phyloP scores from a whole-genome alignment of 2,888 invertebrate species.

The Cantharis lateralis region DNA sequence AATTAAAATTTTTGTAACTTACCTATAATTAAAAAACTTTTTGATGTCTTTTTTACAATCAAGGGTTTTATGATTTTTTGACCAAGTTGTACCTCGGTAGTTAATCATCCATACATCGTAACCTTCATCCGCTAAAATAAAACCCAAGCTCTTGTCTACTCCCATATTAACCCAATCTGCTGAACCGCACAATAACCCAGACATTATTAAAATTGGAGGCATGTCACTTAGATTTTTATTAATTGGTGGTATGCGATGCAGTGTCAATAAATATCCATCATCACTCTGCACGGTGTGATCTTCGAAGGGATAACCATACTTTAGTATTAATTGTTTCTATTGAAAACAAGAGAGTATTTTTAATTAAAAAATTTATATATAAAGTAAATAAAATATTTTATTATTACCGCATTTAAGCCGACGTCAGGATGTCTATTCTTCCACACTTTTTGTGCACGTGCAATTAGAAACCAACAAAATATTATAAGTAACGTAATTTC shows the following conservation, averaged over 20 bases:
- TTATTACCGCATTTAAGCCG: conserved; percentile 6
- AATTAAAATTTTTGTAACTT: conserved; percentile 6
- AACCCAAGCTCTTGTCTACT: conserved; percentile 60
- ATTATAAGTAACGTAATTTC: neutral
- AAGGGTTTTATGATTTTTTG: conserved; percentile 56
- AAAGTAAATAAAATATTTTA: neutral
- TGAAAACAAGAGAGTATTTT: neutral
- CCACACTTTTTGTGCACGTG: neutral
- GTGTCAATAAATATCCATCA: conserved; percentile 54
- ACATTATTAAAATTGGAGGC: conserved; percentile 70
- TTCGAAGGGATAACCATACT: conserved; percentile 53
- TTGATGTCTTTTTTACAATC: conserved; percentile 47
- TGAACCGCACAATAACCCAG: conserved; percentile 75
- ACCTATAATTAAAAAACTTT: conserved; percentile 56
- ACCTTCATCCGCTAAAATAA: conserved; percentile 54
- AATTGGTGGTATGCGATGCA: conserved; percentile 51
- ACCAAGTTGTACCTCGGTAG: conserved; percentile 62
- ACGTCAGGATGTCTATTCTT: neutral
- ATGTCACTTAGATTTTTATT: conserved; percentile 42
- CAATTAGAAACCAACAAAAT: neutral
- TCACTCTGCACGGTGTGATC: conserved; percentile 54
- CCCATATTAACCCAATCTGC: conserved; percentile 75
- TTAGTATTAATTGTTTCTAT: conserved; percentile 52
- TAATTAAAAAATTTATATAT: too few species aligned
- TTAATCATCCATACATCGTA: conserved; percentile 67